Evolutionary conservation across 2,113 vertebrate species (phyloP), one percentile per base, ranked within the genome.

Genomic region (Tetrax tetrax): DNA sequence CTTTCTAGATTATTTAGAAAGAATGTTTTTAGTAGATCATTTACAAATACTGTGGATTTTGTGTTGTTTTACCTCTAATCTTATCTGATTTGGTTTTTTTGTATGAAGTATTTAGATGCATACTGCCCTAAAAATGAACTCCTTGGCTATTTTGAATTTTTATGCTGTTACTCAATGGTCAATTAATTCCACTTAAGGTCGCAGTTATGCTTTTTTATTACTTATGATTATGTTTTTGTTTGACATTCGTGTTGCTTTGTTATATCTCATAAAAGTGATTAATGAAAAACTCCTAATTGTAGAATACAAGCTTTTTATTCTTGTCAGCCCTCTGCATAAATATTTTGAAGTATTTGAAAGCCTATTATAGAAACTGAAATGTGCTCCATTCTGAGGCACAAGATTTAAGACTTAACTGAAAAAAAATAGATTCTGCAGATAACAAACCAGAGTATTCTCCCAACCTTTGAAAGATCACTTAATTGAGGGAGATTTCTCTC

Each of bases 151-250:
- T 93, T 81, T 69, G 68, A 70, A 80, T 76, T 80, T 80, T 85
- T 93, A 37, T 78, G 20, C 11, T 76, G 19, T 60, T 91, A 69
- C 33, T 93, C 61, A 88, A 35, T 7, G 19, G 65, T 74, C 88
- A 75, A 45, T 93, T 96, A 92, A 93, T 95, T 87, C 27, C 29
- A 59, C 47, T 92, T 94, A 81, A 93, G 83, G 61, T 87, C 80
- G 87, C 25, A 92, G 78, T 75, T 92, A 63, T 13, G 35, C 3
- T 60, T 88, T 89, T 93, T 92, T 90, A 86, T 93, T 89, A 81
- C 33, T 93, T 68, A 77, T 31, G 64, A 93, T 76, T 14, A 70
- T 64, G 8, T 33, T 92, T 97, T 85, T 94, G 68, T 94, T 89
- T 95, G 83, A 96, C 84, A 88, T 86, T 89, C 33, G 43, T 70